Evolutionary conservation across 2,113 vertebrate genomes (phyloP), one percentile per base, ranked within the genome.

Genomic region (Eolophus roseicapilla): DNA sequence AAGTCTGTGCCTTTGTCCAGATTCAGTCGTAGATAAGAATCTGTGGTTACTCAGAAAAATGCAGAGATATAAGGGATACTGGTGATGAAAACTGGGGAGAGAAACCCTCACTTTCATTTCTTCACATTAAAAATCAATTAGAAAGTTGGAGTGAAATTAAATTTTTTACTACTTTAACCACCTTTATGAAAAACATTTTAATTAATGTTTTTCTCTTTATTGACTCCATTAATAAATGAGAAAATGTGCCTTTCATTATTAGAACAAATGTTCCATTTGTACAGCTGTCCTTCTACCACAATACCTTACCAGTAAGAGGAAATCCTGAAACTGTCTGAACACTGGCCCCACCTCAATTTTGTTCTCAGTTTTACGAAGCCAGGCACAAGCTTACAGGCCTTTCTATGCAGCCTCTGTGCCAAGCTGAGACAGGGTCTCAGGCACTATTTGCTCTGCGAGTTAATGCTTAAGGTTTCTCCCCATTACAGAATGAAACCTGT

Each of bases 351-450:
- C 27, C 25, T 52, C 55, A 46, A 44, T 60, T 79, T 75, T 53
- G 4, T 8, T 33, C 63, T 55, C 44, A 52, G 35, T 53, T 65
- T 84, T 11, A 41, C 46, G 44, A 76, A 79, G 44, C 17, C 47
- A 68, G 33, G 18, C 39, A 81, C 55, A 55, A 67, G 29, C 3
- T 0, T 16, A 18, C 0, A 0, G 23, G 17, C 7, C 27, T 47
- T 65, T n/a, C 33, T 39, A 8, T 23, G 23, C 60, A 65, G 29
- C 5, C 33, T 53, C 44, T 33, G 17, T 50, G 68, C 44, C 60
- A 35, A 65, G 47, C 43, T 17, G 25, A 12, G 17, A 49, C 55
- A 41, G 35, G 12, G 28, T 53, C 17, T 37, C 37, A 82, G 39
- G 23, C 29, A 82, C 65, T 24, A 21, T 47, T 64, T 87, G 4